Base-by-base conservation (phyloP, 2,113 vertebrate species). In the Nycticryphes semicollaris region DNA sequence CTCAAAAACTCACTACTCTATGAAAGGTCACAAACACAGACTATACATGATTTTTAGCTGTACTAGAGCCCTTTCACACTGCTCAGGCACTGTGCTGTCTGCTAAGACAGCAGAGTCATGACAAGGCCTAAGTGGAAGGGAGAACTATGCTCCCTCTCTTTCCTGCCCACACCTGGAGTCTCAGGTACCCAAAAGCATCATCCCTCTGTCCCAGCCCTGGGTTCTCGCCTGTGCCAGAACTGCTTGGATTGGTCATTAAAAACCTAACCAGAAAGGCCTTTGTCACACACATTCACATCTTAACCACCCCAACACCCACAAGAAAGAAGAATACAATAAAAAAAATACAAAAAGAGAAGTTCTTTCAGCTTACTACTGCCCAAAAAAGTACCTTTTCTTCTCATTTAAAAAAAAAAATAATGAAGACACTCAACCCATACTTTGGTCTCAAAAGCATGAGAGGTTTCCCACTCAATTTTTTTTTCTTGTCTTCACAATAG, bases 391-490 rank as follows among this genome's bases (percentile, higher is more conserved):
- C 3, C 4, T 78, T 56, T 51, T 8, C 5, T 10, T 37, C 23
- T 23, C 7, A 0, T 14, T 0, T 12, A 43, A 57, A 87, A 33
- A 20, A 14, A 0, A 13, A 48, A 57, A 87, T 30, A 24, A 14
- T 12, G 45, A 57, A 28, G 16, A n/a, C 27, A 12, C 2, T 22
- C 19, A 25, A 12, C 68, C 23, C 24, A 9, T 3, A 11, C 17
- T 64, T 67, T 14, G 7, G 7, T 23, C 54, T 45, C 48, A 80
- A 89, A 88, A 33, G 14, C 27, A 5, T 2, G 18, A 21, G 13
- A 54, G 5, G 12, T 54, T 80, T 80, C 45, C 48, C 8, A 5
- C n/a, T 72, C 21, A 5, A 20, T 8, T 30, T 51, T 45, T 45
- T 51, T n/a, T 60, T 27, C 72, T 68, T 14, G 41, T 8, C 31